Evolutionary conservation across 2,797 vertebrate genomes (phyloP).

Genomic region (Lophotriccus pileatus): DNA sequence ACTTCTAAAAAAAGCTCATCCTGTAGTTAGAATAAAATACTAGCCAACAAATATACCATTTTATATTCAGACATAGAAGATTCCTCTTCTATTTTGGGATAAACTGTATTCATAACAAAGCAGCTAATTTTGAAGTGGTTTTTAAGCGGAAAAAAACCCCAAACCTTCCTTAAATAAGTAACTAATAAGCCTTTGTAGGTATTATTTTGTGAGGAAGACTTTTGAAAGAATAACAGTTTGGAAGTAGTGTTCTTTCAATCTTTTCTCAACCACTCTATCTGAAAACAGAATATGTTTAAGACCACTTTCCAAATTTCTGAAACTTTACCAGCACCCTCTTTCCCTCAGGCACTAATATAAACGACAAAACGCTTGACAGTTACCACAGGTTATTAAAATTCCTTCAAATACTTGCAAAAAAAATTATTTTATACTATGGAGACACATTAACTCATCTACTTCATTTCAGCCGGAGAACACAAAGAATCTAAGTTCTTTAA

Average conservation of each 20-base stretch:
- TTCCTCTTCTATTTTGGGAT: not conserved
- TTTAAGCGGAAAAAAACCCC: not conserved
- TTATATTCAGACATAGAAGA: not conserved
- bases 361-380: too few relatives aligned
- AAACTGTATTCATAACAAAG: not conserved
- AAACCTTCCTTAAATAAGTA: not conserved
- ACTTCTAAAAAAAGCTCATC: not conserved
- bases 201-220: not conserved
- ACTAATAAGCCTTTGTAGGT: not conserved
- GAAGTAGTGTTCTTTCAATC: not conserved
- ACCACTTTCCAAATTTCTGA: not conserved
- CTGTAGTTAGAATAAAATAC: not conserved
- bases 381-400: too few relatives aligned
- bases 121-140: not conserved
- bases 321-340: not conserved
- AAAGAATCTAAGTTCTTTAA: too few relatives aligned
- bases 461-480: too few relatives aligned
- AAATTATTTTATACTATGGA: too few relatives aligned
- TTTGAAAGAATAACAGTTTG: not conserved
- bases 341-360: not conserved
- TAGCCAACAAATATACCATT: not conserved
- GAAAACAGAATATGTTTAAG: not conserved
- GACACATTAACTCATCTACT: too few relatives aligned
- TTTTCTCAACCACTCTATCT: not conserved
- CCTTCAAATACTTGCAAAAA: too few relatives aligned